Conservation (phyloP, 2,888 invertebrate genomes). For the Pardosa pseudoannulata region DNA sequence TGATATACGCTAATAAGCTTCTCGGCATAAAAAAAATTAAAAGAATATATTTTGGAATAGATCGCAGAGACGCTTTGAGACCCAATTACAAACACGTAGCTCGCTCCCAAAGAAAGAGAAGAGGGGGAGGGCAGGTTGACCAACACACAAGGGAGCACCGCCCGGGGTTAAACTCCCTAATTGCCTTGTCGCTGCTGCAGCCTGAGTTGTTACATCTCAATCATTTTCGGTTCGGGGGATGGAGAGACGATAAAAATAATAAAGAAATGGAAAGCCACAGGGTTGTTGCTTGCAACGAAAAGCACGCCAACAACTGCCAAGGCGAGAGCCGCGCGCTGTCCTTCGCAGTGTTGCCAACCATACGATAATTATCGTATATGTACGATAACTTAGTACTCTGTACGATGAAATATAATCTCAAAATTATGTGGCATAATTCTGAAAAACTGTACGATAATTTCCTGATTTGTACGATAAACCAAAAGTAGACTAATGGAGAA, state of each 20-base stretch:
- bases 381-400: no score
- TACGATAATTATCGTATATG: no score
- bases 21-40: no score
- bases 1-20: no score
- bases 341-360: no score
- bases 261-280: slow-evolving; percentile 8
- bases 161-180: slow-evolving; percentile 47
- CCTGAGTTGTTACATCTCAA: slow-evolving; percentile 64
- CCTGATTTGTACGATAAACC: no score
- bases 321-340: no score
- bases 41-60: neutral
- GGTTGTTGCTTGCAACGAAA: neutral
- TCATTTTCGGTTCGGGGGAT: slow-evolving; percentile 50
- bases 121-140: neutral
- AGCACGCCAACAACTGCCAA: slow-evolving; percentile 3
- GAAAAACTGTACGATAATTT: no score
- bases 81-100: slow-evolving; percentile 64
- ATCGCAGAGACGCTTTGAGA: slow-evolving; percentile 55
- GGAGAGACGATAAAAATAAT: slow-evolving; percentile 7
- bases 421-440: no score
- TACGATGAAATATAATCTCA: no score
- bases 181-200: slow-evolving; percentile 65
- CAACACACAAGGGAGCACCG: slow-evolving; percentile 2
- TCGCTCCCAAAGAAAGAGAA: neutral
- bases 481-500: no score